Evolutionary conservation across 2,888 invertebrate species (phyloP), one percentile per base, ranked within the genome.

Genomic region (Seladonia tumulorum): DNA sequence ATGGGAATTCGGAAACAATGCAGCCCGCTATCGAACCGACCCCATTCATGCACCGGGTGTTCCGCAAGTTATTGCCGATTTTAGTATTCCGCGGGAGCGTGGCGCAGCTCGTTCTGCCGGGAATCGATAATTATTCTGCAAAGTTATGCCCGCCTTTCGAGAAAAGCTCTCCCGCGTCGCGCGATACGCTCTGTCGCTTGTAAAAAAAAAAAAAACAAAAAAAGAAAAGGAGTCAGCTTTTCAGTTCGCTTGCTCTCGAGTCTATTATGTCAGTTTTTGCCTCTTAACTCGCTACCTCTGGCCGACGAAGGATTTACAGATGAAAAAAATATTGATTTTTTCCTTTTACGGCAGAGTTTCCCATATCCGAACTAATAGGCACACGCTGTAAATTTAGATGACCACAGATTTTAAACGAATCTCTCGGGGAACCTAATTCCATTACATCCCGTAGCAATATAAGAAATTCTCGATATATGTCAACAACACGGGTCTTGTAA

Each of bases 1-100:
- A 93, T 91, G 87, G 90, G 89, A 92, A 91, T 92, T 92, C 90
- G 91, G 90, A 92, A 92, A 92, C 93, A 92, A 93, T 92, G 92
- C 91, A 88, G 87, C 91, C 89, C 92, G 87, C 86, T 91, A 92
- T 92, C 89, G 92, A 92, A 87, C 90, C 89, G 88, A 82, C 85
- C 82, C 84, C 87, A 82, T 85, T 80, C 80, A 76, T 81, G 49
- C 86, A 81, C 49, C 71, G 82, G 86, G 73, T 86, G 80, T 47
- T 76, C 76, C 71, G 57, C 78, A 80, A 82, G 72, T 86, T 72
- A n/a, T 35, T 14, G 49, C 35, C 47, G 39, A 66, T 45, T 82
- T 87, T 74, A 76, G 75, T 79, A 73, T 85, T 63, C 42, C 39
- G 45, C 14, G 22, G 1, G 45, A 42, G 73, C 42, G 29, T 49